These are phyloP conservation scores for Porites australiensis DNA, from an alignment of 64 coral and sea anemone genomes.

Conservation along the genomic window DNA sequence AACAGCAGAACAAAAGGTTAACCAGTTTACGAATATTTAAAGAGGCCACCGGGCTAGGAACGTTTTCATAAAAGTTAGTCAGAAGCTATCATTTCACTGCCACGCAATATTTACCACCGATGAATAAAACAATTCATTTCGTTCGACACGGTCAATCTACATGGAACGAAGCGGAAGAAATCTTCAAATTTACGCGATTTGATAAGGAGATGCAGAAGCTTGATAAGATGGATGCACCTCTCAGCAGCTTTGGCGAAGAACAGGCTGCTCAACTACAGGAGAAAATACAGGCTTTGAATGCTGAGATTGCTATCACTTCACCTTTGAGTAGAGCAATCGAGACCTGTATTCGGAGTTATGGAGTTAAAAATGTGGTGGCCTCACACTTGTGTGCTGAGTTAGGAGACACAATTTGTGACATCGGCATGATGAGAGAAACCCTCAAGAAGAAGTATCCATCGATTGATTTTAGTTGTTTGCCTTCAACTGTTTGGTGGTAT, in stretches of 20 bases:
- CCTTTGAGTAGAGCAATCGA: slow-evolving; percentile 41
- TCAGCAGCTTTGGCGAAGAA: slow-evolving; percentile 34
- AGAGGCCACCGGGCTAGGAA: no score
- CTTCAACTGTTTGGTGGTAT: slow-evolving; percentile 64
- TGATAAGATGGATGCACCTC: slow-evolving; percentile 10
- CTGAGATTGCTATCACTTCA: slow-evolving; percentile 56
- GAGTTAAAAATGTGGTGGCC: slow-evolving; percentile 36
- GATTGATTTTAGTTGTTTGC: slow-evolving; percentile 40
- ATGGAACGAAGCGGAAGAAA: slow-evolving; percentile 28
- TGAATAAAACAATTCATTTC: slow-evolving; percentile 46
- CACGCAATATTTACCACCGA: no score
- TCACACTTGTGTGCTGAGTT: slow-evolving; percentile 27
- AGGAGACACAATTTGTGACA: slow-evolving; percentile 52
- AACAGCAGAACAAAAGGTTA: no score
- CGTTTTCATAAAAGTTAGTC: no score
- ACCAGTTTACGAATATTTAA: no score
- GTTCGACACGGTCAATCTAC: slow-evolving; percentile 59
- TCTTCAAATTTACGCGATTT: background rate
- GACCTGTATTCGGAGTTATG: slow-evolving; percentile 59
- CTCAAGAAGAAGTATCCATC: slow-evolving; percentile 26
- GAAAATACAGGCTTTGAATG: slow-evolving; percentile 24
- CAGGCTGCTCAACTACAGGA: slow-evolving; percentile 5
- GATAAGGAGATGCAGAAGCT: slow-evolving; percentile 20
- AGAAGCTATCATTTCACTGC: no score
- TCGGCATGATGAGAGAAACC: slow-evolving; percentile 17